A percentile compares a stretch with the other conserved stretches of the same genome.
Conservation (phyloP, 2,888 invertebrate genomes). For the Tholera decimalis region DNA sequence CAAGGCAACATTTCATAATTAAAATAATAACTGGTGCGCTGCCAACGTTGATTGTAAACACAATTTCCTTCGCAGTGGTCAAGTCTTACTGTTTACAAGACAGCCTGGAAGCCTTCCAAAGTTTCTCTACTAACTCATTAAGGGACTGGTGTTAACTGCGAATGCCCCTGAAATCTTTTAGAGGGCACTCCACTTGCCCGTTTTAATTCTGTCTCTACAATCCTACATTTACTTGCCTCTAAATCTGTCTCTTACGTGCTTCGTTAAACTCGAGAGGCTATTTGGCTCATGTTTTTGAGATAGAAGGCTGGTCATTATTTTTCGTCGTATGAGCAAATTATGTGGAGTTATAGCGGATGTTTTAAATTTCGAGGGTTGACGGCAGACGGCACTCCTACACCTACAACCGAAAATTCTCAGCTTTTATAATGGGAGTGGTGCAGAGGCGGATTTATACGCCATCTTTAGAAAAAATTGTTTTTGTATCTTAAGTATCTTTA, state of each 20-base stretch:
- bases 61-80: slow-evolving; percentile 61
- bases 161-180: slow-evolving; percentile 87
- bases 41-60: slow-evolving; percentile 49
- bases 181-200: slow-evolving; percentile 80
- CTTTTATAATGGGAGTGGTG: not conserved
- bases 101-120: slow-evolving; percentile 86
- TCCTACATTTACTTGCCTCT: slow-evolving; percentile 81
- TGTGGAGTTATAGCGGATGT: slow-evolving; percentile 34
- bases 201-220: slow-evolving; percentile 84
- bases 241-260: slow-evolving; percentile 81
- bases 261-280: slow-evolving; percentile 87
- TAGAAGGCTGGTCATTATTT: slow-evolving; percentile 69
- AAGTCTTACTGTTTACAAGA: slow-evolving; percentile 79
- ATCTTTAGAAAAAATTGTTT: not conserved
- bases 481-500: not conserved
- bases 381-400: slow-evolving; percentile 13
- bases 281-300: slow-evolving; percentile 81
- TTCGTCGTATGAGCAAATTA: slow-evolving; percentile 50
- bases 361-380: slow-evolving; percentile 28
- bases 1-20: slow-evolving; percentile 26
- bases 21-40: slow-evolving; percentile 42
- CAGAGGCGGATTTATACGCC: not conserved
- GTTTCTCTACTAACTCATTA: slow-evolving; percentile 87
- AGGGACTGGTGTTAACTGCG: slow-evolving; percentile 84
- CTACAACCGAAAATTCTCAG: slow-evolving; percentile 8